These are phyloP conservation scores for Theocolax elegans DNA, from an alignment of 1,140 invertebrate genomes.

Conservation along the genomic window DNA sequence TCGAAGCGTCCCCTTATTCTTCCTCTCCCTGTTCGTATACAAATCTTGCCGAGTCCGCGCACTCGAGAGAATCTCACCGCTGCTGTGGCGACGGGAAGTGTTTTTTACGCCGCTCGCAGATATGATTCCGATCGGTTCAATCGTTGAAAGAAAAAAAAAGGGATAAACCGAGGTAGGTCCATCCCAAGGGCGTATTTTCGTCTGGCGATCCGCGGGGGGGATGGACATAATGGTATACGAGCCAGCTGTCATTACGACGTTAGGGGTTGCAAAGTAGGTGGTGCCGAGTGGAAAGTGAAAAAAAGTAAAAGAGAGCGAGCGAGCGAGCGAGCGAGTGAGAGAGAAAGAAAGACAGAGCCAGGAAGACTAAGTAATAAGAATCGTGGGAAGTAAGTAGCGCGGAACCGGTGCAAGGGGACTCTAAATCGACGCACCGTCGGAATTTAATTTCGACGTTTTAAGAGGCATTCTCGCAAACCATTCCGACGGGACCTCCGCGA, in stretches of 20 bases:
- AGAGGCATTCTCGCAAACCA: constrained; percentile 39
- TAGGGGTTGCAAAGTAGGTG: not conserved
- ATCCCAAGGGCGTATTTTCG: constrained; percentile 31
- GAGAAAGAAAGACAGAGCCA: constrained; percentile 6
- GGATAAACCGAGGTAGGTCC: not conserved
- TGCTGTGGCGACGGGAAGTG: constrained; percentile 28
- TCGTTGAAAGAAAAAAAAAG: no score
- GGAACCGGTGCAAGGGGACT: constrained; percentile 32
- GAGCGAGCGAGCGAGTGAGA: not conserved
- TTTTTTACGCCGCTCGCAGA: constrained; percentile 40
- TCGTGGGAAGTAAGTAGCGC: constrained; percentile 46
- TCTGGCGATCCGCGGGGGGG: constrained; percentile 18
- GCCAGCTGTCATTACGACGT: constrained; percentile 33
- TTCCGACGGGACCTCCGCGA: not conserved
- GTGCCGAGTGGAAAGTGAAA: not conserved
- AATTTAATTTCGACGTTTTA: constrained; percentile 50
- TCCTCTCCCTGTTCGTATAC: constrained; percentile 4
- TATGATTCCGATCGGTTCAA: constrained; percentile 32
- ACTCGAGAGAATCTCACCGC: constrained; percentile 2
- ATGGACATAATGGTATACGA: constrained; percentile 33
- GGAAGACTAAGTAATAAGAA: constrained; percentile 40
- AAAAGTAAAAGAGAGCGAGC: not conserved
- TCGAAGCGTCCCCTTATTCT: not conserved
- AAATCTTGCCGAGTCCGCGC: not conserved
- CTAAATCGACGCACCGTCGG: constrained; percentile 38